Conservation (phyloP, 2,797 vertebrate genomes). For the Pogoniulus pusillus region DNA sequence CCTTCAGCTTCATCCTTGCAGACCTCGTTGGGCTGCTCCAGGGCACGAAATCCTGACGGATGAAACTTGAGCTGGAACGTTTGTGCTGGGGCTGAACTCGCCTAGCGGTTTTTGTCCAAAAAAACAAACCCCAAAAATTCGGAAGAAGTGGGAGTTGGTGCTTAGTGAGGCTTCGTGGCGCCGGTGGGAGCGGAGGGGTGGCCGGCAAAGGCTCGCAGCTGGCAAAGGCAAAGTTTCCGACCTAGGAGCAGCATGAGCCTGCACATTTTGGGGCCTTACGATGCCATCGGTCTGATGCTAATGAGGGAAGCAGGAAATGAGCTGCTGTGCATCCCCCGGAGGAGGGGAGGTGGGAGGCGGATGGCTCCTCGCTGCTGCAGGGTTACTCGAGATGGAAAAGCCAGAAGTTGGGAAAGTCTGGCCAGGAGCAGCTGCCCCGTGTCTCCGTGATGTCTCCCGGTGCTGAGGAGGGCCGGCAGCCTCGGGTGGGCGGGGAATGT, state of each 20-base stretch:
- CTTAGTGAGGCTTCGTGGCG: background rate
- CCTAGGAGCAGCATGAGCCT: background rate
- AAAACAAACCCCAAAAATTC: background rate
- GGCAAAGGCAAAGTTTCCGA: background rate
- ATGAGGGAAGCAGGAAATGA: constrained; percentile 7
- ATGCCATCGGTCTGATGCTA: background rate
- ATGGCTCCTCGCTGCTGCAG: background rate
- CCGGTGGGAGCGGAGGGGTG: rapidly evolving
- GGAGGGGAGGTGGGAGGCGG: background rate
- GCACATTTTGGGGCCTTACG: background rate
- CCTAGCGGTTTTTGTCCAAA: background rate
- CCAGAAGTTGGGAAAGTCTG: background rate
- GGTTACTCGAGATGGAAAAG: background rate
- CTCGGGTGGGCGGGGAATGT: background rate
- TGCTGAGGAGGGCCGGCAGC: background rate
- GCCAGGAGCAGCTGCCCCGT: rapidly evolving
- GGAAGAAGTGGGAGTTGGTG: background rate
- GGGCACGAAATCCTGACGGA: rapidly evolving
- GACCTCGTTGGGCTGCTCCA: background rate
- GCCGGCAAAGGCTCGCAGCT: background rate
- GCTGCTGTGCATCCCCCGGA: background rate
- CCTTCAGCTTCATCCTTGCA: background rate
- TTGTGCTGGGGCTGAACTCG: background rate
- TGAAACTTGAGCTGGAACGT: background rate
- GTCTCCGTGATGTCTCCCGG: background rate